These are phyloP conservation scores for Chelonia mydas DNA, from an alignment of 2,797 vertebrate species.

Conservation along the genomic window DNA sequence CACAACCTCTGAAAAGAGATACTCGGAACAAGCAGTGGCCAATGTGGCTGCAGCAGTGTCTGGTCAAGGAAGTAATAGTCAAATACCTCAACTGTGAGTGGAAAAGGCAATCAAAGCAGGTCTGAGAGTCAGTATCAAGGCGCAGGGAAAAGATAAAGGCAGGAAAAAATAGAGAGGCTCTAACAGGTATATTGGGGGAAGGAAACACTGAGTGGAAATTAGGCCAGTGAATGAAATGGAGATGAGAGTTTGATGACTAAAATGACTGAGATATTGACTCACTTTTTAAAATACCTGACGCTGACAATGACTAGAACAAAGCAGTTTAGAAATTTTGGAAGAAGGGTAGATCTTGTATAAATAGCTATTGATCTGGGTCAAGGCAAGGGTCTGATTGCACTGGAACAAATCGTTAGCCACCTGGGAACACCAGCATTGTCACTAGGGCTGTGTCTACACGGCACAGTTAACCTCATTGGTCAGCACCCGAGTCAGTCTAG, in stretches of 20 bases:
- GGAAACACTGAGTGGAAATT: not conserved
- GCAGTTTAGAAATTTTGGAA: not conserved
- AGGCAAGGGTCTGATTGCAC: not conserved
- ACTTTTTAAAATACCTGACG: too few species aligned
- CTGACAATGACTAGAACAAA: not conserved
- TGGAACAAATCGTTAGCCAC: not conserved
- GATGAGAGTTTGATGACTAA: not conserved
- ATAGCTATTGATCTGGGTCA: not conserved
- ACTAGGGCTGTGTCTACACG: not conserved
- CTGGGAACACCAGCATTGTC: not conserved
- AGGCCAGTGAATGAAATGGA: not conserved
- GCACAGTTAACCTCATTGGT: not conserved
- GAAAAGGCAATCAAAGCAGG: not conserved
- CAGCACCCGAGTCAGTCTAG: not conserved
- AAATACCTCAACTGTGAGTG: not conserved
- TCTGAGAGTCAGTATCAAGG: not conserved
- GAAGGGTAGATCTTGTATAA: not conserved
- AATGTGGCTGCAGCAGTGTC: not conserved
- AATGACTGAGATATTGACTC: not conserved
- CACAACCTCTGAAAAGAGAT: not conserved
- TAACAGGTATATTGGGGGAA: not conserved
- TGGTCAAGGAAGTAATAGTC: not conserved
- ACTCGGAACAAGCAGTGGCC: not conserved
- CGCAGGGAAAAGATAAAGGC: not conserved
- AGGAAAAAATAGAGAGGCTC: not conserved